Conservation (phyloP, 2,113 vertebrate species). For the Cryptomyrus ogoouensis region DNA sequence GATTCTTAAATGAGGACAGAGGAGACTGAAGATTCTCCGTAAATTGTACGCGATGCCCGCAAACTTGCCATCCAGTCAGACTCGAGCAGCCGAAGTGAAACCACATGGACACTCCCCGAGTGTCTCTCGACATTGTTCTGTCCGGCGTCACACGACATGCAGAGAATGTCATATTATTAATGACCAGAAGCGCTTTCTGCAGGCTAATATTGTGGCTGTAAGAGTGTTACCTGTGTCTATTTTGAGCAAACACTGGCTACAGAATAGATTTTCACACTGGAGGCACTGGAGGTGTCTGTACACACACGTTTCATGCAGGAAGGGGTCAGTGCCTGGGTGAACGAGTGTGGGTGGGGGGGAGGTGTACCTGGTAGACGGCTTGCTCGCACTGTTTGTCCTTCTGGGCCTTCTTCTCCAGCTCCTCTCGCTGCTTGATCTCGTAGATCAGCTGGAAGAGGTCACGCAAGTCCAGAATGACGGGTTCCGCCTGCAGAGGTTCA, state of each 20-base stretch:
- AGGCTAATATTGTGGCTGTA: background rate
- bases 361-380: constrained; percentile 91
- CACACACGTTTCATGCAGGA: background rate
- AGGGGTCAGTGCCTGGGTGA: background rate
- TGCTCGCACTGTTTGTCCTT: constrained; percentile 97
- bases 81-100: background rate
- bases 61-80: background rate
- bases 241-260: background rate
- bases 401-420: constrained; percentile 93
- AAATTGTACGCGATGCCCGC: background rate
- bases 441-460: constrained; percentile 98
- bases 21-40: background rate
- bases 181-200: background rate
- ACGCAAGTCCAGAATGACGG: constrained; percentile 90
- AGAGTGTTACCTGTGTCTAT: background rate
- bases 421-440: constrained; percentile 94
- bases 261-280: background rate
- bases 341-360: background rate
- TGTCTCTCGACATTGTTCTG: background rate
- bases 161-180: background rate
- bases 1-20: background rate
- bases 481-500: constrained; percentile 71
- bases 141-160: background rate
- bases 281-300: background rate
- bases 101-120: background rate